These are phyloP conservation scores for Pseudobourletiella spinata DNA, from an alignment of 1,140 invertebrate species.

Conservation along the genomic window DNA sequence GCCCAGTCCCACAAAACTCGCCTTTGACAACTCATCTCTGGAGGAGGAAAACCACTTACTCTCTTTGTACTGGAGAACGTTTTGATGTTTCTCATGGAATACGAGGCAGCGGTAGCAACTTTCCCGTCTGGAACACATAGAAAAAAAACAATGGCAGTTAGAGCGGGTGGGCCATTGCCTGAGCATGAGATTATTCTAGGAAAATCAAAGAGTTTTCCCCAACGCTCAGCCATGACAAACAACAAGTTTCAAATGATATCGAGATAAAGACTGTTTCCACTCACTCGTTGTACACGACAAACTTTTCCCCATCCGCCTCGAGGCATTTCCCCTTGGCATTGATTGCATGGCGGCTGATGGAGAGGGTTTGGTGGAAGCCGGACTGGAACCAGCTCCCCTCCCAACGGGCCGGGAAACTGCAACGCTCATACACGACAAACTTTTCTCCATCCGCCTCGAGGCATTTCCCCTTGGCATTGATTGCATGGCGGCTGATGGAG, in stretches of 20 bases:
- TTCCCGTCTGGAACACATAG: constrained; percentile 44
- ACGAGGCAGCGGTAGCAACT: constrained; percentile 53
- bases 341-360: constrained; percentile 63
- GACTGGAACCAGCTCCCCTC: constrained; percentile 72
- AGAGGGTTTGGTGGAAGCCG: constrained; percentile 65
- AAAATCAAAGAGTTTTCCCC: no score
- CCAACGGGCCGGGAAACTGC: constrained; percentile 66
- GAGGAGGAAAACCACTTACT: constrained; percentile 46
- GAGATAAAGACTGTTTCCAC: no score
- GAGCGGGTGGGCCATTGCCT: no score
- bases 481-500: constrained; percentile 61
- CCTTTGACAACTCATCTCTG: background rate
- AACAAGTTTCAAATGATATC: no score
- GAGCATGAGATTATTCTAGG: no score
- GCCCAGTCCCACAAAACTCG: background rate
- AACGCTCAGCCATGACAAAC: no score
- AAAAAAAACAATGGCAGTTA: no score
- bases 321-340: constrained; percentile 70
- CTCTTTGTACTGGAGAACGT: constrained; percentile 58
- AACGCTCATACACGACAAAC: constrained; percentile 61
- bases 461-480: constrained; percentile 70
- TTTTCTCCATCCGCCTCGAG: constrained; percentile 70
- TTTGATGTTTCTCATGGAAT: constrained; percentile 53
- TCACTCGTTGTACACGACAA: constrained; percentile 63
- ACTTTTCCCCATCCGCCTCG: constrained; percentile 60